These are phyloP conservation scores for Leptobrachium ailaonicum DNA, from an alignment of 2,113 vertebrate species.

Conservation along the genomic window DNA sequence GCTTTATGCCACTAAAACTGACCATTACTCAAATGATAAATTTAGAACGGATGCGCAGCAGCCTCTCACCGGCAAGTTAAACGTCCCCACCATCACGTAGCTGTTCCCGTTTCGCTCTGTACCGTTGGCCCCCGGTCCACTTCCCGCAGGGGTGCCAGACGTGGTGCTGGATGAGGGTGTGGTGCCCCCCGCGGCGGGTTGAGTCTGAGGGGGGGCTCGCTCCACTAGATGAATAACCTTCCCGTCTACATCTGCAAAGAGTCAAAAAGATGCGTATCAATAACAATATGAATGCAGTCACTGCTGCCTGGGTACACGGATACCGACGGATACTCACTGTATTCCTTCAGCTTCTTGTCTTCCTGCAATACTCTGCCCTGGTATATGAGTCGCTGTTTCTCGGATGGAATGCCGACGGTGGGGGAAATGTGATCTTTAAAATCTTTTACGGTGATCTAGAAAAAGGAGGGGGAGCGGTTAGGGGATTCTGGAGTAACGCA, in stretches of 20 bases:
- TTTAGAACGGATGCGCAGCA: slow-evolving; percentile 48
- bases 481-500: no score
- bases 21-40: no score
- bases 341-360: slow-evolving; percentile 85
- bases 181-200: slow-evolving; percentile 70
- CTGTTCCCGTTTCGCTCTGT: slow-evolving; percentile 90
- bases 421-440: slow-evolving; percentile 89
- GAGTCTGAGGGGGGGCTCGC: slow-evolving; percentile 83
- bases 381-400: slow-evolving; percentile 90
- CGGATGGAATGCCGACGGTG: slow-evolving; percentile 82
- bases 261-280: background rate
- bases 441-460: slow-evolving; percentile 84
- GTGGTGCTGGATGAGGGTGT: slow-evolving; percentile 63
- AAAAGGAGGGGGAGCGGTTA: background rate
- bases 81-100: slow-evolving; percentile 92
- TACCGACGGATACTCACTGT: slow-evolving; percentile 71
- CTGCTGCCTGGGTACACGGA: background rate
- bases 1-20: no score
- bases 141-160: slow-evolving; percentile 61
- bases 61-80: slow-evolving; percentile 86
- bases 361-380: slow-evolving; percentile 90
- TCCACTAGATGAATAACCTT: slow-evolving; percentile 93
- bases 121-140: slow-evolving; percentile 68
- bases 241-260: slow-evolving; percentile 79
- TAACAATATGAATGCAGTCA: background rate